Percentiles rank a stretch among this genome's conserved stretches.
Conservation (phyloP, 2,797 vertebrate species). For the Xiphophorus birchmanni region DNA sequence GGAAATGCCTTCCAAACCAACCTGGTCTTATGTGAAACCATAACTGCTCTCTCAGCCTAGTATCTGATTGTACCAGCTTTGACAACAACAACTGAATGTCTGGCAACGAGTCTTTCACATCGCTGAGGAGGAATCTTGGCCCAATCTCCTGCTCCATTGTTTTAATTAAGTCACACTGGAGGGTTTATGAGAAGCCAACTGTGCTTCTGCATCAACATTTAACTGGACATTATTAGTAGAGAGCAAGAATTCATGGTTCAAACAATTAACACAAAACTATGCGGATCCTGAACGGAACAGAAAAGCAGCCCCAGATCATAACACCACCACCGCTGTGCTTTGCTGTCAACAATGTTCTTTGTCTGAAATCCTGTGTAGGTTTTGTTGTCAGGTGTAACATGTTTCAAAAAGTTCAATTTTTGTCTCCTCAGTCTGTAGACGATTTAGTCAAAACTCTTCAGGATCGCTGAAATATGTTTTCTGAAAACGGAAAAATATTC, state of each 20-base stretch:
- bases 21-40: background rate
- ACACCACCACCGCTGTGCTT: background rate
- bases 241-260: background rate
- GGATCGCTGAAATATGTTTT: background rate
- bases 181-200: background rate
- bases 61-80: background rate
- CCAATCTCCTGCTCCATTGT: background rate
- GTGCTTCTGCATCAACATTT: background rate
- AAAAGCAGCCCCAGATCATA: background rate
- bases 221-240: background rate
- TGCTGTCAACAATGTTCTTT: background rate
- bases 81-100: background rate
- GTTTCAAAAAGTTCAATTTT: background rate
- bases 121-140: background rate
- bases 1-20: background rate
- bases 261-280: background rate
- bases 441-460: background rate
- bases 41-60: background rate
- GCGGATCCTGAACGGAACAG: background rate
- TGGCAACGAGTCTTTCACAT: background rate
- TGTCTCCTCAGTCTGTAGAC: background rate
- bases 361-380: background rate
- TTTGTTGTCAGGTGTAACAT: background rate
- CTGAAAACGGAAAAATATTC: background rate
- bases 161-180: background rate